These are phyloP conservation scores for Nesometra sesokonis DNA, from an alignment of 35 echinoderm and acorn worm species.

Conservation along the genomic window DNA sequence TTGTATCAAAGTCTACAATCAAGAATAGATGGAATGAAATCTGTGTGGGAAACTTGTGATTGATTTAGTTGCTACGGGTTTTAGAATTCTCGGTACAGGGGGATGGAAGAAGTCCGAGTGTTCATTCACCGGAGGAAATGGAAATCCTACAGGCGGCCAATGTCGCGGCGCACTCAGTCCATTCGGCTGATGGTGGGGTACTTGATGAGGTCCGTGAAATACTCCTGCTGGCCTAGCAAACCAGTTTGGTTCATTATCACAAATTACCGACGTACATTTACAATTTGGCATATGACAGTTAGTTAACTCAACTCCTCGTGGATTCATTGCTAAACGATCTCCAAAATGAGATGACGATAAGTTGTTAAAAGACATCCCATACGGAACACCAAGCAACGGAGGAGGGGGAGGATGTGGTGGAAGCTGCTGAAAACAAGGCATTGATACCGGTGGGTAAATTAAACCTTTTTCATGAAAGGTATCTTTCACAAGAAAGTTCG, in stretches of 20 bases:
- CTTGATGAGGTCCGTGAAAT: neutral
- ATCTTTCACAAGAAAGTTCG: neutral
- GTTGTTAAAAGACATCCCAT: neutral
- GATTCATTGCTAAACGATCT: neutral
- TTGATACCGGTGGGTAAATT: neutral
- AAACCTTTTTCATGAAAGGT: neutral
- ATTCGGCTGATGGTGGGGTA: neutral
- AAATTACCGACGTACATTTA: neutral
- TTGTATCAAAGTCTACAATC: neutral
- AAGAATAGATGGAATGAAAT: constrained; percentile 67
- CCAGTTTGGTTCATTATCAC: neutral
- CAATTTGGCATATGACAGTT: neutral
- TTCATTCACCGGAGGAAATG: neutral
- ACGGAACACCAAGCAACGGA: neutral
- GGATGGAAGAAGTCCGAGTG: neutral
- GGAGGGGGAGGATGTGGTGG: neutral
- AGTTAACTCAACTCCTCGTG: neutral
- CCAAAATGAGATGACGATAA: neutral
- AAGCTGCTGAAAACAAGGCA: neutral
- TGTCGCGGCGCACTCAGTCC: neutral
- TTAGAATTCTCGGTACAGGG: constrained; percentile 38
- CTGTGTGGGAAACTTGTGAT: constrained; percentile 51
- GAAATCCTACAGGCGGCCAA: constrained; percentile 7
- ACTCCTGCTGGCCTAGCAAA: neutral
- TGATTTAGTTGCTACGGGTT: constrained; percentile 68